A percentile compares a stretch with the other conserved stretches of the same genome.
Evolutionary conservation across 2,113 vertebrate genomes (phyloP).

Genomic region (Phainopepla nitens): DNA sequence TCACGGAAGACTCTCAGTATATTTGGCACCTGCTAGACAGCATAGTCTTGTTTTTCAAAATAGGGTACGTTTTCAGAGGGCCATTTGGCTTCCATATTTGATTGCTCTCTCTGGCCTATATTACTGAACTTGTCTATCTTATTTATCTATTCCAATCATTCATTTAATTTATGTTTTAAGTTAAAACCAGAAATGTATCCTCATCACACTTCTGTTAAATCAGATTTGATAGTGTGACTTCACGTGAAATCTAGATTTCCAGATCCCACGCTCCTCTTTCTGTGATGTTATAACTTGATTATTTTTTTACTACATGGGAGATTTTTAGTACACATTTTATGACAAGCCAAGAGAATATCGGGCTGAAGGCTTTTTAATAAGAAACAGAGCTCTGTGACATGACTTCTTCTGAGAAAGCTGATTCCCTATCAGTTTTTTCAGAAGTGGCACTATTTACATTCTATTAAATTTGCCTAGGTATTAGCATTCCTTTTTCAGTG

Average conservation of each 20-base stretch:
- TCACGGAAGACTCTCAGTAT: neutral
- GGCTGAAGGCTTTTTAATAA: neutral
- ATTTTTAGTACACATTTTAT: neutral
- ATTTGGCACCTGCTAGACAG: neutral
- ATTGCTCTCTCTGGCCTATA: neutral
- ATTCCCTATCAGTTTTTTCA: neutral
- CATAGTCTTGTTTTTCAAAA: neutral
- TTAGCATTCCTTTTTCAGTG: neutral
- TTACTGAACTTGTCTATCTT: neutral
- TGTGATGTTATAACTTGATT: neutral
- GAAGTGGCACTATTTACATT: neutral
- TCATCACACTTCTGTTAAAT: neutral
- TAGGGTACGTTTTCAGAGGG: neutral
- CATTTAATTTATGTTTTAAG: neutral
- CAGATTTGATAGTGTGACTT: neutral
- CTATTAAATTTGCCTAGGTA: neutral
- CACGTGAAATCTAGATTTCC: neutral
- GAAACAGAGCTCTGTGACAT: neutral
- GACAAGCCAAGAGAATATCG: neutral
- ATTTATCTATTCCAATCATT: neutral
- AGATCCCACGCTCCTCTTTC: neutral
- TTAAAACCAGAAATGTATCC: neutral
- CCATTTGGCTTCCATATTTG: neutral
- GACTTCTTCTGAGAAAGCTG: neutral
- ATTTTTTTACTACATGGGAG: neutral